These are phyloP conservation scores for Caerostris extrusa DNA, from an alignment of 1,140 invertebrate species.

Conservation along the genomic window DNA sequence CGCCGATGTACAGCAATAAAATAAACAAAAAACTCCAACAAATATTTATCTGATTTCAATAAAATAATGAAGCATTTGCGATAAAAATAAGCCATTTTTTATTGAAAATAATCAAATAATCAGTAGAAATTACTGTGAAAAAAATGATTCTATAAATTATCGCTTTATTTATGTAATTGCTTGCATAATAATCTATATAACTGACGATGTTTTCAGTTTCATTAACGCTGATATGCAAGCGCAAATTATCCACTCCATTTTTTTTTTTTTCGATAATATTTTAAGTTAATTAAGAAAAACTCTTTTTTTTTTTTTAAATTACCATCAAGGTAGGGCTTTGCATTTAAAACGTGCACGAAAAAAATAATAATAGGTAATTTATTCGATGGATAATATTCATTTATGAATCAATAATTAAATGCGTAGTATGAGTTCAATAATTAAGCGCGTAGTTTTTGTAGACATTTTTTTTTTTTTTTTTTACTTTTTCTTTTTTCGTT, in stretches of 20 bases:
- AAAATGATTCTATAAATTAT: background rate
- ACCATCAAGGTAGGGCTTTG: background rate
- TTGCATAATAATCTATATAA: background rate
- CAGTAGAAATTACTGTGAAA: too few relatives aligned
- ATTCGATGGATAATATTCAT: slow-evolving; percentile 39
- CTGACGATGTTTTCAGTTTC: background rate
- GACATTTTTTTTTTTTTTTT: background rate
- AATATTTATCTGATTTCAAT: too few relatives aligned
- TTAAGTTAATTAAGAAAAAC: slow-evolving; percentile 23
- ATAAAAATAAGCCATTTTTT: too few relatives aligned
- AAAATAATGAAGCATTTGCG: too few relatives aligned
- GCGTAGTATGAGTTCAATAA: background rate
- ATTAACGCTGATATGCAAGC: background rate
- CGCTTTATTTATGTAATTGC: background rate
- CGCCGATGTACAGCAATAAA: too few relatives aligned
- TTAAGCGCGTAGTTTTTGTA: background rate
- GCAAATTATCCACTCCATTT: background rate
- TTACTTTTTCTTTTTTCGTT: too few relatives aligned
- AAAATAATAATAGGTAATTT: background rate
- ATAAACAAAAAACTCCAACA: too few relatives aligned
- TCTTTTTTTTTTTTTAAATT: background rate
- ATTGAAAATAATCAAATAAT: too few relatives aligned
- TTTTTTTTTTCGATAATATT: background rate
- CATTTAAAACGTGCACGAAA: background rate
- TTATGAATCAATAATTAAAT: background rate